Conservation (phyloP, 2,113 vertebrate species). For the Ptyas mucosa region DNA sequence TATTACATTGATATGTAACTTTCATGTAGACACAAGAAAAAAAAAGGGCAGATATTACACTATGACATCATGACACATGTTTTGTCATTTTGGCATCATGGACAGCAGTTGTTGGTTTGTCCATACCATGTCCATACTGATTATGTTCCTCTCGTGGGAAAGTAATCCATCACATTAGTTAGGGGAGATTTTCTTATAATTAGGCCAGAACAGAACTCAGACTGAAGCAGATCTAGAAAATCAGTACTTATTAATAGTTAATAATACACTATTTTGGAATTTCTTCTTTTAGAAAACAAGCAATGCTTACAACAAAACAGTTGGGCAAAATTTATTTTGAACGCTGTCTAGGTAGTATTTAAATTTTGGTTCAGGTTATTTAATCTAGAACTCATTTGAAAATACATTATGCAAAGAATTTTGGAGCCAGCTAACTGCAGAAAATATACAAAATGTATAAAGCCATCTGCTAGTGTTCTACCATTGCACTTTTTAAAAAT, state of each 20-base stretch:
- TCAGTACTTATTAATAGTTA: background rate
- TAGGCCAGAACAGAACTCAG: background rate
- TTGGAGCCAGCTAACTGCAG: background rate
- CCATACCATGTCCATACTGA: background rate
- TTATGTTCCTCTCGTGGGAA: background rate
- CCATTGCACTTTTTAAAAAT: background rate
- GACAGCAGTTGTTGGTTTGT: background rate
- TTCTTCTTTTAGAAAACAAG: background rate
- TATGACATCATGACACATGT: background rate
- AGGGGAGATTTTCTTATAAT: background rate
- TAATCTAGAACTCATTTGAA: background rate
- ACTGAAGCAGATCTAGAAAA: background rate
- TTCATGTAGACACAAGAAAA: background rate
- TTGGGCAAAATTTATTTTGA: background rate
- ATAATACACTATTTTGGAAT: background rate
- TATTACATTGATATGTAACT: background rate
- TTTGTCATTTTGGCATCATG: background rate
- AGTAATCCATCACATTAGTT: background rate
- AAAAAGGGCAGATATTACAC: background rate
- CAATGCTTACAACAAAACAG: background rate
- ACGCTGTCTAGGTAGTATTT: background rate
- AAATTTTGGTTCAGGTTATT: background rate
- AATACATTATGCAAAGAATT: background rate
- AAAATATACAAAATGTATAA: background rate
- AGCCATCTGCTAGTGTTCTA: background rate